These are phyloP conservation scores for Ricordea florida DNA, from an alignment of 92 coral and sea anemone genomes.

Conservation along the genomic window DNA sequence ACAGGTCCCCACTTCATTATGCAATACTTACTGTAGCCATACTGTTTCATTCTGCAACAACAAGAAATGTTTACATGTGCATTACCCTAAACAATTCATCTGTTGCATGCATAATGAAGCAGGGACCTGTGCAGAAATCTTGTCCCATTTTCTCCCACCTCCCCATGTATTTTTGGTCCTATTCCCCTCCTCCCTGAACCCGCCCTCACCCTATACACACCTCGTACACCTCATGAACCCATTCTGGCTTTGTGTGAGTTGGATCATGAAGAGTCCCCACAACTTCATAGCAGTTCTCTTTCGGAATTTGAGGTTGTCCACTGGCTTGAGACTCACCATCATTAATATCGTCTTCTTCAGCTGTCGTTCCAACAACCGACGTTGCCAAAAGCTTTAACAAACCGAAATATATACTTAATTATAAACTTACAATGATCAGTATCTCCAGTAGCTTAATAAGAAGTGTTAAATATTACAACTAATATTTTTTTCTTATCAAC, in stretches of 20 bases:
- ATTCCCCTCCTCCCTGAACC: not conserved
- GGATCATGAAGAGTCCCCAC: slow-evolving; percentile 92
- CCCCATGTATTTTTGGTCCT: no score
- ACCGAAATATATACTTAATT: not conserved
- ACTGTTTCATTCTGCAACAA: no score
- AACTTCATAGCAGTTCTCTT: slow-evolving; percentile 86
- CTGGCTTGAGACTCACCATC: slow-evolving; percentile 93
- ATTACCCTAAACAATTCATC: no score
- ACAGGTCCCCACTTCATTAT: no score
- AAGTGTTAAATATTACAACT: no score
- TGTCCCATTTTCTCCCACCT: not conserved
- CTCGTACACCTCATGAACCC: slow-evolving; percentile 91
- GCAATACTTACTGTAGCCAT: no score
- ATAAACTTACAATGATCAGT: no score
- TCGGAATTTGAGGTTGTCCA: slow-evolving; percentile 72
- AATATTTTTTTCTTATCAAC: no score
- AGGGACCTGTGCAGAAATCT: no score
- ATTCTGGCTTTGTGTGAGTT: slow-evolving; percentile 81
- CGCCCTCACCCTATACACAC: slow-evolving; percentile 47
- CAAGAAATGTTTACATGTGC: no score
- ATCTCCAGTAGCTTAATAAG: no score
- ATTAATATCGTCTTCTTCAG: slow-evolving; percentile 81
- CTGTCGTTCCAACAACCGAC: slow-evolving; percentile 92
- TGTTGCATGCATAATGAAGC: no score
- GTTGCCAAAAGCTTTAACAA: slow-evolving; percentile 66